Evolutionary conservation across 2,113 vertebrate genomes (phyloP), one percentile per base, ranked within the genome.

Genomic region (Mesocricetus auratus): DNA sequence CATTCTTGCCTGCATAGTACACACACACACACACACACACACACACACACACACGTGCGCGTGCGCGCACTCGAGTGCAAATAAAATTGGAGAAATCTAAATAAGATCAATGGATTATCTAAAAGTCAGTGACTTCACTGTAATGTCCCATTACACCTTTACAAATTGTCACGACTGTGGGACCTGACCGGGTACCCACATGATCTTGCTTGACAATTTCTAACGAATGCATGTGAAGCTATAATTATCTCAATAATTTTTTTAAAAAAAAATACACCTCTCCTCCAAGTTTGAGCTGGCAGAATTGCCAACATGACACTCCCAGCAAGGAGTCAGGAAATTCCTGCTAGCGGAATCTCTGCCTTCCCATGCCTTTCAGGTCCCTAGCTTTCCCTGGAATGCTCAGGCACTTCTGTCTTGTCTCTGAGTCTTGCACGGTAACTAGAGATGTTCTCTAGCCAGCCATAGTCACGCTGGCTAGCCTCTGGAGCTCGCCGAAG

Each of bases 191-290:
- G 19, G 29, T 60, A 36, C 45, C 33, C 4, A 13, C 31, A 42
- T 3, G 5, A n/a, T 86, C 56, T 62, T 29, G 39, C 42, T 90
- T 62, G 53, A 78, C 22, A 58, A 9, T 75, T 86, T 93, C 58
- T 71, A 81, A 56, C 22, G 90, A n/a, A 29, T 83, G n/a, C 56
- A 42, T 56, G 10, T 74, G 79, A 78, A 58, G 75, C 24, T 56
- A 62, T 81, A 36, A 81, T 89, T 60, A 91, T 39, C 42, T 36
- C 62, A 79, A 19, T 64, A 96, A 33, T 93, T 39, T 95, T 95
- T 36, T 50, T 58, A 81, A 90, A 90, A 78, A 89, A 64, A 45
- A 21, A 4, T 13, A 29, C 9, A 56, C 1, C 24, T 86, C 29
- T 92, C n/a, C n/a, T 56, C 73, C 68, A 16, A 36, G 15, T 86